These are phyloP conservation scores for Yponomeuta evonymella DNA, from an alignment of 2,888 invertebrate genomes.

Conservation along the genomic window DNA sequence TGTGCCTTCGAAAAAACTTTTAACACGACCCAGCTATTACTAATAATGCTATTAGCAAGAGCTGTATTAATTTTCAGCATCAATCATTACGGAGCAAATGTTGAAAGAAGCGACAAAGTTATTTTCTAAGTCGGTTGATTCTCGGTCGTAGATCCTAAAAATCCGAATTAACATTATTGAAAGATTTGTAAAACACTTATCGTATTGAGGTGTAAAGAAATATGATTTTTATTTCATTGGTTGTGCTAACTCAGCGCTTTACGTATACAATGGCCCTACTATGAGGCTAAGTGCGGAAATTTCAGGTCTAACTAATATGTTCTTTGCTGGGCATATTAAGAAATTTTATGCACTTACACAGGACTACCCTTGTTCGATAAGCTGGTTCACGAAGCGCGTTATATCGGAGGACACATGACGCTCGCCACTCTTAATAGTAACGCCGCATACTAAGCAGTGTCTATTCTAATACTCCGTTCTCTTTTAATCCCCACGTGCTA, in stretches of 20 bases:
- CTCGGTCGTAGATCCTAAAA: too few species aligned
- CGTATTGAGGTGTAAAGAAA: too few species aligned
- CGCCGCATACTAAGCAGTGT: slow-evolving; percentile 20
- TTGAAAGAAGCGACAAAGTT: not conserved
- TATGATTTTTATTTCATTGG: too few species aligned
- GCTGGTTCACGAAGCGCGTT: slow-evolving; percentile 18
- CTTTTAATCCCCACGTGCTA: not conserved
- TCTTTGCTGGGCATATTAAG: too few species aligned
- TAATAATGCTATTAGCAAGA: not conserved
- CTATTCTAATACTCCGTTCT: not conserved
- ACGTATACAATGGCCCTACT: too few species aligned
- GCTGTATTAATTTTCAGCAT: not conserved
- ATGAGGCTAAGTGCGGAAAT: too few species aligned
- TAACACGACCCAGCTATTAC: not conserved
- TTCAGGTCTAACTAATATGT: too few species aligned
- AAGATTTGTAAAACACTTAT: too few species aligned
- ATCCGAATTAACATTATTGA: too few species aligned
- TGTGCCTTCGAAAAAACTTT: not conserved
- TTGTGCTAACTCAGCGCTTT: too few species aligned
- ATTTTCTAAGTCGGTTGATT: not conserved
- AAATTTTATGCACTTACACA: too few species aligned
- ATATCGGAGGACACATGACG: slow-evolving; percentile 22
- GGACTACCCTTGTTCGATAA: slow-evolving; percentile 19
- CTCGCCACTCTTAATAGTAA: slow-evolving; percentile 20
- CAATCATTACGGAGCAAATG: not conserved